Conservation (phyloP, 2,797 vertebrate species). For the Sarcophilus harrisii region DNA sequence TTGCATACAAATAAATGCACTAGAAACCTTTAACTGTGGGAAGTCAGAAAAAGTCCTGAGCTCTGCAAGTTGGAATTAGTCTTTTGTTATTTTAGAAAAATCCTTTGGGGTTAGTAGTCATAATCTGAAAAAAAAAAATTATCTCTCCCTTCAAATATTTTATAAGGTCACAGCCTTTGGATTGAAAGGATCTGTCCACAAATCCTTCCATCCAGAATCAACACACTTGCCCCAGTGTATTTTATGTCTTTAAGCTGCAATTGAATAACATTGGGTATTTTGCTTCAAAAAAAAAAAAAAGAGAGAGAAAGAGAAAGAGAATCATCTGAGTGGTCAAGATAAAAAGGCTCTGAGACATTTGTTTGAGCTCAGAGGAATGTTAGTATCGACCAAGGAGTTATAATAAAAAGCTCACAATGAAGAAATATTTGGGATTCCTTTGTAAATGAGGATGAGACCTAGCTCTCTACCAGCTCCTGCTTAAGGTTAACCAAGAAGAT, state of each 20-base stretch:
- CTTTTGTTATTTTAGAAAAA: neutral
- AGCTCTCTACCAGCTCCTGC: constrained; percentile 48
- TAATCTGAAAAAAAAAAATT: neutral
- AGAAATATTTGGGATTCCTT: constrained; percentile 71
- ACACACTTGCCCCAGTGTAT: constrained; percentile 29
- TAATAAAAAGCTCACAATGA: constrained; percentile 45
- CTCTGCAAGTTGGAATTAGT: neutral
- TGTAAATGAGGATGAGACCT: constrained; percentile 42
- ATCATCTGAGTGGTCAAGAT: neutral
- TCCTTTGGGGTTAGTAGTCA: neutral
- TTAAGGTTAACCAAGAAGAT: constrained; percentile 61
- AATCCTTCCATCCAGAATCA: constrained; percentile 21
- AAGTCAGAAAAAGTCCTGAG: neutral
- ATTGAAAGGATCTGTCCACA: constrained; percentile 40
- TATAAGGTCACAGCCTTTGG: constrained; percentile 32
- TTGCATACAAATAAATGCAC: neutral
- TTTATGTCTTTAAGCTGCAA: constrained; percentile 45
- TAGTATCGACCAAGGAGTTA: neutral
- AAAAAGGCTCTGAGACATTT: neutral
- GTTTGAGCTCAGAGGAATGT: neutral
- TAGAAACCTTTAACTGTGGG: neutral
- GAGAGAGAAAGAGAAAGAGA: neutral
- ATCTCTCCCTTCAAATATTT: constrained; percentile 38
- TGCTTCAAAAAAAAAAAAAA: neutral
- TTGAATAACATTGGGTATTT: neutral